phyloP scores from a whole-genome alignment of 2,888 invertebrate species.

The Hyalella azteca region DNA sequence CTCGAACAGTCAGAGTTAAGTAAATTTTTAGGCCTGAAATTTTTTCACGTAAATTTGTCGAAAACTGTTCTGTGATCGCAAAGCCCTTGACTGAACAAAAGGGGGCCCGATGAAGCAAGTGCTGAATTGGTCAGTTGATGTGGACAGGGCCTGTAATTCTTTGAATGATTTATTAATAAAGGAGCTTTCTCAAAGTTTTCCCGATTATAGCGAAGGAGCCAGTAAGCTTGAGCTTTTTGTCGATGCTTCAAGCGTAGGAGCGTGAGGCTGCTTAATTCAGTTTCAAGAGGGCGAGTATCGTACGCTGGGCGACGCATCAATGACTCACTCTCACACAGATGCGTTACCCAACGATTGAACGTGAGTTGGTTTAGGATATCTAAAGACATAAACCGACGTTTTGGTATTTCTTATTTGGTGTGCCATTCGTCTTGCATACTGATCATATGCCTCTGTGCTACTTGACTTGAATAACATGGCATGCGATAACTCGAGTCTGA shows the following conservation, averaged over 20 bases:
- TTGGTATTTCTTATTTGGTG: neutral
- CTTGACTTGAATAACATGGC: neutral
- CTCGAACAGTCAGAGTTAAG: neutral
- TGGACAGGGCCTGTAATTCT: neutral
- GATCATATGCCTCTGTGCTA: neutral
- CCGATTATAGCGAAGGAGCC: neutral
- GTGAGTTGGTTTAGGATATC: neutral
- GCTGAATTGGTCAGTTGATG: neutral
- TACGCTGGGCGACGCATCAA: neutral
- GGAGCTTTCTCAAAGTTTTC: neutral
- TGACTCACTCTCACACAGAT: neutral
- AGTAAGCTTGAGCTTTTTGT: too few species aligned
- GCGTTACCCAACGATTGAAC: neutral
- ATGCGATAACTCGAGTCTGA: neutral
- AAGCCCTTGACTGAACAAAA: neutral
- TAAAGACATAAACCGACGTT: neutral
- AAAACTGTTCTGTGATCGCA: neutral
- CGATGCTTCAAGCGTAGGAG: neutral
- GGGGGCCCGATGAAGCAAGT: neutral
- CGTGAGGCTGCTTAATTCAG: neutral
- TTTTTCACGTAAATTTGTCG: neutral
- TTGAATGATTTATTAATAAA: neutral
- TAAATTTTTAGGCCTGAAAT: neutral
- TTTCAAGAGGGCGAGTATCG: neutral
- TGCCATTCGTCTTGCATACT: constrained; percentile 5